These are phyloP conservation scores for Microctonus hyperodae DNA, from an alignment of 2,888 invertebrate genomes.

Conservation along the genomic window DNA sequence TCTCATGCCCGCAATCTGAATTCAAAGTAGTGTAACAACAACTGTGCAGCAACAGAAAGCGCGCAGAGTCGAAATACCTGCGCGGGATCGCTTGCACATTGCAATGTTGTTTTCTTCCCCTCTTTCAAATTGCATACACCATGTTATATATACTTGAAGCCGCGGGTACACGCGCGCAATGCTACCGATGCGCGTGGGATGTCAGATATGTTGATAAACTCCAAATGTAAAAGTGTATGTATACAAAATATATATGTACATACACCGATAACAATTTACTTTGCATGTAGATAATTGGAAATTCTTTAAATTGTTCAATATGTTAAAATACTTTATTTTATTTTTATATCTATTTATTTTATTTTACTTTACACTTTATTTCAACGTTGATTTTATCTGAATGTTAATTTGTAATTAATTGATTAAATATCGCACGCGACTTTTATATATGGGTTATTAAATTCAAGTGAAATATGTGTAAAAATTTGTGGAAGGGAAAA, in stretches of 20 bases:
- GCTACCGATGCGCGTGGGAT: constrained; percentile 17
- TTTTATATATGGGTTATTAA: neutral
- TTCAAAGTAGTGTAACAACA: constrained; percentile 51
- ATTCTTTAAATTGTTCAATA: constrained; percentile 9
- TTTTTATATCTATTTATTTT: neutral
- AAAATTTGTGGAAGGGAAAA: too few species aligned
- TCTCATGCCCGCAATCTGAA: constrained; percentile 58
- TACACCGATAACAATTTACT: constrained; percentile 9
- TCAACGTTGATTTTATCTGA: neutral
- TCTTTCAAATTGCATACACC: neutral
- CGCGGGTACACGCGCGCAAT: neutral
- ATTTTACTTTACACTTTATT: neutral
- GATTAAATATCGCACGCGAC: constrained; percentile 6
- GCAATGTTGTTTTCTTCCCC: constrained; percentile 1
- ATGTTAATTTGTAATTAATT: constrained; percentile 16
- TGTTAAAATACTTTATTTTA: too few species aligned
- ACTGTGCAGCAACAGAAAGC: neutral
- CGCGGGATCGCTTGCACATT: neutral
- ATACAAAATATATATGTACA: neutral
- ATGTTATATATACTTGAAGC: neutral
- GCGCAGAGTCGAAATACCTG: neutral
- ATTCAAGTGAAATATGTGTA: neutral
- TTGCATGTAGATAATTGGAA: neutral
- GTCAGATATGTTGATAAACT: constrained; percentile 24
- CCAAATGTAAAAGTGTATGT: neutral